These are phyloP conservation scores for Encarsia formosa DNA, from an alignment of 2,888 invertebrate species.

Conservation along the genomic window DNA sequence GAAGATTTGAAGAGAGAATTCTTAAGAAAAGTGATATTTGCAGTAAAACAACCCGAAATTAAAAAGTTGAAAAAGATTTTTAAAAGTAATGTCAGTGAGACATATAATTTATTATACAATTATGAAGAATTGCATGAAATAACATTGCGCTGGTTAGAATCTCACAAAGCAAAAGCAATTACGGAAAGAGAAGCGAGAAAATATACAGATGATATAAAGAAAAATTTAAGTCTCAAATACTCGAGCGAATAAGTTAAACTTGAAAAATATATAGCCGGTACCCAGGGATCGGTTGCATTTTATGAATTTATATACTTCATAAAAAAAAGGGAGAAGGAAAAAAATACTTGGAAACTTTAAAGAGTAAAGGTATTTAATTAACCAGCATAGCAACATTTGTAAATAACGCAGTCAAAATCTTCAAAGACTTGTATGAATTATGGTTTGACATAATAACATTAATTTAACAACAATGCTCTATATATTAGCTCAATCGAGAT, in stretches of 20 bases:
- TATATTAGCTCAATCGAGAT: background rate
- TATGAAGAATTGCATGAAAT: constrained; percentile 37
- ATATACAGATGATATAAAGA: constrained; percentile 33
- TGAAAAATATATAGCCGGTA: background rate
- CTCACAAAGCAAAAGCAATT: constrained; percentile 33
- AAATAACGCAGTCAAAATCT: background rate
- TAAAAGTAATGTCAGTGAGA: constrained; percentile 24
- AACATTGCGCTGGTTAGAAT: constrained; percentile 39
- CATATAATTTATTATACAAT: constrained; percentile 31
- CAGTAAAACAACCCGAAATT: constrained; percentile 1
- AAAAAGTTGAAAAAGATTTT: constrained; percentile 24
- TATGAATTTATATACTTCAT: background rate
- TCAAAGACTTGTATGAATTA: background rate
- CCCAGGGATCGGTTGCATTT: background rate
- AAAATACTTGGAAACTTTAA: background rate
- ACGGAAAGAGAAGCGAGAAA: constrained; percentile 30
- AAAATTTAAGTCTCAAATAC: constrained; percentile 30
- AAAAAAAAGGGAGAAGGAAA: background rate
- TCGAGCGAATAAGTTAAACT: constrained; percentile 23
- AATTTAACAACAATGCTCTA: background rate
- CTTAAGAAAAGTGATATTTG: constrained; percentile 15
- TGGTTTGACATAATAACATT: constrained; percentile 1
- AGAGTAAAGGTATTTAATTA: background rate
- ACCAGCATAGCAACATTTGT: background rate
- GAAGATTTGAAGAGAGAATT: background rate